Percentiles rank a stretch among this genome's conserved stretches.
These are phyloP conservation scores for Pheosia gnoma DNA, from an alignment of 2,888 invertebrate species.

Conservation along the genomic window DNA sequence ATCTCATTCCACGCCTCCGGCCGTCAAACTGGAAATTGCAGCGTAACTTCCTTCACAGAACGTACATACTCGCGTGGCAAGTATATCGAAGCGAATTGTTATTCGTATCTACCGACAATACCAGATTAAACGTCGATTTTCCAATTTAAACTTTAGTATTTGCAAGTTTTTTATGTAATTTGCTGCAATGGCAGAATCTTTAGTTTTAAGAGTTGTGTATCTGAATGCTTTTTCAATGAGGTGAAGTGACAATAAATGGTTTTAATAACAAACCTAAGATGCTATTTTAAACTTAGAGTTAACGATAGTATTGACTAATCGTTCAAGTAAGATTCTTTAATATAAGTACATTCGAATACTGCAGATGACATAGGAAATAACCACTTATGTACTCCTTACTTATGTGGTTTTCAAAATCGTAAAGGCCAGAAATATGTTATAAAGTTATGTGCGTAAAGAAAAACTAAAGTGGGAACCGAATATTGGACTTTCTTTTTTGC, in stretches of 20 bases:
- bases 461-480: too few species aligned
- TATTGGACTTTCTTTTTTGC: too few species aligned
- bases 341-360: too few species aligned
- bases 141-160: slow-evolving; percentile 52
- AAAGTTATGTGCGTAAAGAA: too few species aligned
- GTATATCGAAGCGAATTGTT: background rate
- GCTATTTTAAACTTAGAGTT: too few species aligned
- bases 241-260: background rate
- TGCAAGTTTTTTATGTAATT: slow-evolving; percentile 33
- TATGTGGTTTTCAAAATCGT: too few species aligned
- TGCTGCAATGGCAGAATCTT: slow-evolving; percentile 19
- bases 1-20: background rate
- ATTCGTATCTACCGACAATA: slow-evolving; percentile 18
- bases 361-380: too few species aligned
- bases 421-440: too few species aligned
- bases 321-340: too few species aligned
- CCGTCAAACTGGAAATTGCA: background rate
- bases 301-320: too few species aligned
- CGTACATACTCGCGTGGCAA: background rate
- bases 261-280: too few species aligned
- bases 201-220: slow-evolving; percentile 7
- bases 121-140: slow-evolving; percentile 43
- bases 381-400: too few species aligned
- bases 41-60: background rate
- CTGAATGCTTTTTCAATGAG: background rate